A percentile compares a stretch with the other conserved stretches of the same genome.
Conservation (phyloP, 1,140 invertebrate genomes). For the Alviniconcha marisindica region DNA sequence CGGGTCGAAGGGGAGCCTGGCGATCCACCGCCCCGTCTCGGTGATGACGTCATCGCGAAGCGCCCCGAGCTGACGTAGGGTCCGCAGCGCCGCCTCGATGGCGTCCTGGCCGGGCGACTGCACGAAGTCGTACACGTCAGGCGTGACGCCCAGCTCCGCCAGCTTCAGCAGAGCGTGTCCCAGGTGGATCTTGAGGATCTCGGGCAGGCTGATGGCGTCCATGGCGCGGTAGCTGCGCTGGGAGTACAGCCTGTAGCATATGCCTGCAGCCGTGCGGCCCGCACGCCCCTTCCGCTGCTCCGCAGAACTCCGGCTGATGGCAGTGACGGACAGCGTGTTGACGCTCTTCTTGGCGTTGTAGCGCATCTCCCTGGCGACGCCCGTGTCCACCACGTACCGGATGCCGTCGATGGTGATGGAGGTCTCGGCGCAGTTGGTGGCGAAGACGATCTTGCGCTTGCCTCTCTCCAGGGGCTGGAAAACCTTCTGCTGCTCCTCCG, state of each 20-base stretch:
- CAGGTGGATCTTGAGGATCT: conserved; percentile 67
- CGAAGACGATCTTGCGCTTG: conserved; percentile 71
- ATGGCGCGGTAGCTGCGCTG: conserved; percentile 58
- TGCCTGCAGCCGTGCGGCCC: conserved; percentile 65
- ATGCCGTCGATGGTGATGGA: conserved; percentile 74
- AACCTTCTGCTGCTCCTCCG: conserved; percentile 90
- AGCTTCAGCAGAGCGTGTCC: conserved; percentile 67
- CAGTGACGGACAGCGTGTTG: conserved; percentile 53
- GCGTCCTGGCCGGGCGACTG: conserved; percentile 57
- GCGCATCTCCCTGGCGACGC: conserved; percentile 67
- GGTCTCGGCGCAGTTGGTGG: conserved; percentile 75
- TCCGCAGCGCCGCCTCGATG: conserved; percentile 56
- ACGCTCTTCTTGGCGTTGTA: conserved; percentile 69
- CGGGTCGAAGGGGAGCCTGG: conserved; percentile 68
- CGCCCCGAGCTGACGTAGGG: conserved; percentile 63
- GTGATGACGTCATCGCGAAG: conserved; percentile 63
- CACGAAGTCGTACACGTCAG: conserved; percentile 68
- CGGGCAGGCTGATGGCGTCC: conserved; percentile 58
- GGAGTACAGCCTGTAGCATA: conserved; percentile 71
- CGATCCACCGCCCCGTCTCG: conserved; percentile 66
- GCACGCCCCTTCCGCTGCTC: conserved; percentile 73
- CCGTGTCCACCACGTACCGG: conserved; percentile 73
- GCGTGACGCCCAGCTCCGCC: conserved; percentile 61
- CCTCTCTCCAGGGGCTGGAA: conserved; percentile 57
- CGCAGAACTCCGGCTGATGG: conserved; percentile 66